A percentile compares a stretch with the other conserved stretches of the same genome.
These are phyloP conservation scores for Mugil cephalus DNA, from an alignment of 2,113 vertebrate genomes.

Conservation along the genomic window DNA sequence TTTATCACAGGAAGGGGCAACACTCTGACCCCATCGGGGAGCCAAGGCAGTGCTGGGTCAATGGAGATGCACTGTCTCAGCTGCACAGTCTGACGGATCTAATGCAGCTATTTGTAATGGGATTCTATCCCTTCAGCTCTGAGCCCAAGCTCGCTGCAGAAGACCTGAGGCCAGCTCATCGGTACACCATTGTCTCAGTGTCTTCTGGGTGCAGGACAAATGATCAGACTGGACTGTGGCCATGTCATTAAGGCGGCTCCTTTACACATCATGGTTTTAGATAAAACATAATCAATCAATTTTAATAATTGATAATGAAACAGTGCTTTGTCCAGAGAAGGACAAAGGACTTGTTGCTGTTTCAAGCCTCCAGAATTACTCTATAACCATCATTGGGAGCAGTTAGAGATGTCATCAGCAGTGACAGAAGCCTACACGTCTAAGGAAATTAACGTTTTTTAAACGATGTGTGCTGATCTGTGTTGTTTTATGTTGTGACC, in stretches of 20 bases:
- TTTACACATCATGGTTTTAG: too few species aligned
- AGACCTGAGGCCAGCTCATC: constrained; percentile 52
- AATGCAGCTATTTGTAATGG: constrained; percentile 75
- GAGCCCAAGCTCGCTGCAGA: constrained; percentile 29
- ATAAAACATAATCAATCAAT: too few species aligned
- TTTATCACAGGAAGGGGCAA: constrained; percentile 53
- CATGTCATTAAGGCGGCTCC: constrained; percentile 22
- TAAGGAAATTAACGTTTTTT: background rate
- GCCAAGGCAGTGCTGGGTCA: constrained; percentile 62
- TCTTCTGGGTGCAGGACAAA: constrained; percentile 48
- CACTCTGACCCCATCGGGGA: constrained; percentile 60
- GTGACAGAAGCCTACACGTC: background rate
- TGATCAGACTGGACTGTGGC: constrained; percentile 24
- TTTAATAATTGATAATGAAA: too few species aligned
- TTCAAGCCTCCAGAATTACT: background rate
- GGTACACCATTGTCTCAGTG: background rate
- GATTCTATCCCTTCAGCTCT: constrained; percentile 49
- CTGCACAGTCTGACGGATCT: constrained; percentile 72
- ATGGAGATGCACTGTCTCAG: constrained; percentile 66
- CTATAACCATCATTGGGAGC: background rate
- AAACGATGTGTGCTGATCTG: background rate
- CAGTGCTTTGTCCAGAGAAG: background rate
- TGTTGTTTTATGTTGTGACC: background rate
- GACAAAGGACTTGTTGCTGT: background rate
- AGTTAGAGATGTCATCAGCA: constrained; percentile 2